Evolutionary conservation across 2,113 vertebrate species (phyloP).

Genomic region (Etheostoma spectabile): DNA sequence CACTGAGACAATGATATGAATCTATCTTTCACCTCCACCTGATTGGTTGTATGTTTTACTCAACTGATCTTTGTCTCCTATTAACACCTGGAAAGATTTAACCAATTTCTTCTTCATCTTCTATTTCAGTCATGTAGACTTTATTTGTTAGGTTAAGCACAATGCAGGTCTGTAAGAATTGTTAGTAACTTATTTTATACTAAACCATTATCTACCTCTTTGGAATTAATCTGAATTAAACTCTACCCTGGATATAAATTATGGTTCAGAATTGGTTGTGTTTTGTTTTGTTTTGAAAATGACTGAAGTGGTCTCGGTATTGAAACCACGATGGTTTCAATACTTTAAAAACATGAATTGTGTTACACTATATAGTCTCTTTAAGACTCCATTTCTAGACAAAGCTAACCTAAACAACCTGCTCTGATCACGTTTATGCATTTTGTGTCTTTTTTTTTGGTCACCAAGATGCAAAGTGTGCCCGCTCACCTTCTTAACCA

Average conservation of each 20-base stretch:
- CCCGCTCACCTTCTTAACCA: slow-evolving; percentile 97
- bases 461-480: slow-evolving; percentile 95
- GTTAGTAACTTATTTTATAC: neutral
- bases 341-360: neutral
- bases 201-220: neutral
- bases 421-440: neutral
- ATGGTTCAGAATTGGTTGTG: neutral
- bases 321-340: neutral
- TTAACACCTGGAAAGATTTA: neutral
- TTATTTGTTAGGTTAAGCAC: neutral
- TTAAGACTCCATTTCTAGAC: neutral
- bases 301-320: neutral
- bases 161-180: neutral
- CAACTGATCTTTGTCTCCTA: neutral
- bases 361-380: neutral
- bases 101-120: neutral
- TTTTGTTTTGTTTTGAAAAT: neutral
- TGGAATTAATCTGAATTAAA: neutral
- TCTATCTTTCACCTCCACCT: neutral
- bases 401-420: neutral
- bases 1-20: neutral
- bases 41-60: neutral
- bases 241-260: neutral
- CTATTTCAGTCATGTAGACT: neutral
- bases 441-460: neutral